Base-by-base conservation (phyloP, 2,888 invertebrate species). In the Trissolcus japonicus region DNA sequence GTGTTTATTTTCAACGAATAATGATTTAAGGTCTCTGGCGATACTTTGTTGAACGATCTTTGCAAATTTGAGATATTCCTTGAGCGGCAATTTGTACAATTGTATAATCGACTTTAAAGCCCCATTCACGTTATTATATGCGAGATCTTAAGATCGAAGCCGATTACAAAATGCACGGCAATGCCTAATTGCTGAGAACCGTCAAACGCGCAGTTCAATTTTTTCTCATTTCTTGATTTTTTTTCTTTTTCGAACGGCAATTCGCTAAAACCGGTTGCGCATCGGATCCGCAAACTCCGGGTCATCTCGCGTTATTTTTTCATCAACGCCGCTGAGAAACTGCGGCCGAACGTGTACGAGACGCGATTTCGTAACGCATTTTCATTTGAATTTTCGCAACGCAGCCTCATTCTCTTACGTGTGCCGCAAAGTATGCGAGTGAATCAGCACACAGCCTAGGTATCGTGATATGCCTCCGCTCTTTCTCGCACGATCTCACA, bases 401-500 rank as follows among this genome's bases (percentile, higher is more conserved):
- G 59, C 63, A 75, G 75, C 59, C 75, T 68, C 67, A 65, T 65
- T 75, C 75, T 69, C 75, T 75, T 69, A 62, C 75, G 63, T 75
- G 69, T 69, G 40, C 62, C 61, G 69, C 25, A 60, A 75, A 65
- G 68, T 75, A 75, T 75, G 69, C 68, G 75, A 63, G 75, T 69
- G 69, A 75, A 69, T 75, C 75, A 75, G 75, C 69, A 75, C 69
- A 68, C 40, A 68, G 74, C 63, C 67, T 51, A 68, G 73, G 41
- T 74, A 67, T 74, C 74, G 74, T 66, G 59, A 68, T 68, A 63
- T 67, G 68, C 74, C 63, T 53, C 43, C 41, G 59, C 75, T 68
- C 40, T 62, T 75, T 68, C 68, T 68, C 75, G 75, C 68, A 63
- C 75, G 75, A 75, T 75, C 75, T 75, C 75, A 63, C 68, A 63